phyloP scores from a whole-genome alignment of 2,888 invertebrate genomes.

The Plagiodera versicolora region DNA sequence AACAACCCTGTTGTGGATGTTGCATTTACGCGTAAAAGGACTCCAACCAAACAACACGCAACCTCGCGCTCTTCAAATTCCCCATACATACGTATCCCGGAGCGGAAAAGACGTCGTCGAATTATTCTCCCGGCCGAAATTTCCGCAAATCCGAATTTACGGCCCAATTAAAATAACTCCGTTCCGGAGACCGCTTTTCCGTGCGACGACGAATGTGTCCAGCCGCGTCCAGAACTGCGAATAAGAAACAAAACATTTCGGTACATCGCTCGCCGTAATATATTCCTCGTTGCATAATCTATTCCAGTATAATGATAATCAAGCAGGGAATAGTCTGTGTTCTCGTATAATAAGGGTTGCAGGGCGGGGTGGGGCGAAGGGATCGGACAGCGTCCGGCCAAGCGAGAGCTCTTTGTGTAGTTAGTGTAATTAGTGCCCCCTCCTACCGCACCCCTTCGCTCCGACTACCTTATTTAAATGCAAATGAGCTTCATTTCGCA shows the following conservation, averaged over 20 bases:
- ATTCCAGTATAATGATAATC: conserved; percentile 55
- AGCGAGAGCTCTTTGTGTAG: conserved; percentile 58
- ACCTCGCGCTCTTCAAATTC: background rate
- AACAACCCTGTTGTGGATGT: too few species aligned
- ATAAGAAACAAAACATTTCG: conserved; percentile 31
- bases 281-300: conserved; percentile 51
- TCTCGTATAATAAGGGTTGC: conserved; percentile 48
- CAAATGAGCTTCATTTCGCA: conserved; percentile 89
- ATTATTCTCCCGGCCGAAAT: background rate
- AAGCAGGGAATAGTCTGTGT: conserved; percentile 51
- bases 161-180: conserved; percentile 22
- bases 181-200: conserved; percentile 13
- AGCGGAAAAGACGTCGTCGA: background rate
- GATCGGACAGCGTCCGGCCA: conserved; percentile 55
- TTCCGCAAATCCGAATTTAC: conserved; percentile 4
- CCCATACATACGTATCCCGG: background rate
- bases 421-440: conserved; percentile 58
- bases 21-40: too few species aligned
- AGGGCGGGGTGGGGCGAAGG: conserved; percentile 39
- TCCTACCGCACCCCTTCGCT: conserved; percentile 42
- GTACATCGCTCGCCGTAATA: conserved; percentile 33
- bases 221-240: conserved; percentile 10
- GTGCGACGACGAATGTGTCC: conserved; percentile 23
- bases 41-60: too few species aligned
- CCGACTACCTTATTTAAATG: conserved; percentile 79